Base-by-base conservation (phyloP, 2,113 vertebrate genomes). In the Fukomys damarensis region DNA sequence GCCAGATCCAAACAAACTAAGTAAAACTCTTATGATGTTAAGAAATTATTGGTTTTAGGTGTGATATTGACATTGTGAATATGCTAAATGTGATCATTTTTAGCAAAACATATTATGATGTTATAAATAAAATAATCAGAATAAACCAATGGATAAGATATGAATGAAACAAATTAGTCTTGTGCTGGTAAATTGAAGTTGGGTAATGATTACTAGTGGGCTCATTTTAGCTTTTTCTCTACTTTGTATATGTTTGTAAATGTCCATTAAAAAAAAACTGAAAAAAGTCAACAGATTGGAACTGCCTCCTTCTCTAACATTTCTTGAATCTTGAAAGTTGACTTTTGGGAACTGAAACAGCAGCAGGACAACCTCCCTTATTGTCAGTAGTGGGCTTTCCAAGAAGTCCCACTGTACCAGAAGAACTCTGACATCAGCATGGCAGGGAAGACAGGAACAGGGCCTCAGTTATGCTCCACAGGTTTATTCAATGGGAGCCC, bases 221-320 rank as follows among this genome's bases (percentile, higher is more conserved):
- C 56, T 94, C 81, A 88, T 70, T 95, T 89, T 72, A 72, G 20
- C 24, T 86, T 95, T 93, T 74, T 77, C n/a, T 94, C 63, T 91
- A 80, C n/a, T 77, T 54, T 56, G 43, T 19, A 74, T 38, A 43
- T 17, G 46, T 63, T 94, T 96, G 30, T 89, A 70, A 83, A 24
- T 83, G 88, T 96, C 89, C 35, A 61, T 30, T n/a, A n/a, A n/a
- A 58, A 82, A 19, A 94, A 93, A 79, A 84, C 68, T 56, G 17
- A 28, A 68, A 46, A 70, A 89, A n/a, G 11, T 90, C 46, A 93
- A 54, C 35, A 96, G 82, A 56, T 32, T 90, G 38, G 58, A 97
- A 84, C 41, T 85, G 9, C 28, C 52, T 97, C 59, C 70, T 94
- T 83, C 56, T 92, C 32, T 46, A 91, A 89, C 76, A 65, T 93